Evolutionary conservation across 2,797 vertebrate species (phyloP).

Genomic region (Lutjanus campechanus): DNA sequence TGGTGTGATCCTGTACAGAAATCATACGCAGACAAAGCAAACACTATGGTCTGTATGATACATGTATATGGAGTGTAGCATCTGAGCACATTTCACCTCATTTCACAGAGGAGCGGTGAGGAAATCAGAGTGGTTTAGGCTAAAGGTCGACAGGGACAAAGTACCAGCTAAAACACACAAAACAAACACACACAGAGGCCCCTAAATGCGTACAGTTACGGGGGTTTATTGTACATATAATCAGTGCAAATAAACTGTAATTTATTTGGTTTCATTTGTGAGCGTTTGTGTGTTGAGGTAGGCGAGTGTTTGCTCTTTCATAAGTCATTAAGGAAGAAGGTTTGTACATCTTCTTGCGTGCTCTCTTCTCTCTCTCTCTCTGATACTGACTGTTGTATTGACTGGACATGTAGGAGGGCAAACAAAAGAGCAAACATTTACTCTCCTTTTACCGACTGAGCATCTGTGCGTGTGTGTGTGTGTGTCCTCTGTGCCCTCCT

Average conservation of each 20-base stretch:
- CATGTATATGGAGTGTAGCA: neutral
- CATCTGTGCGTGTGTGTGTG: constrained; percentile 34
- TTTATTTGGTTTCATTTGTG: neutral
- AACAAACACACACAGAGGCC: constrained; percentile 5
- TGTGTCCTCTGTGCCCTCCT: constrained; percentile 45
- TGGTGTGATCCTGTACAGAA: neutral
- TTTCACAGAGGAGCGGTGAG: constrained; percentile 45
- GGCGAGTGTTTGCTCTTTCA: neutral
- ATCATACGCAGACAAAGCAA: neutral
- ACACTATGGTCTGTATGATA: neutral
- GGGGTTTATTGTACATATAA: neutral
- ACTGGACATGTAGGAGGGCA: constrained; percentile 66
- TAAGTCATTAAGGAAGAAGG: neutral
- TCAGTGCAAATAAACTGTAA: neutral
- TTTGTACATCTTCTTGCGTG: constrained; percentile 1
- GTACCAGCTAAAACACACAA: constrained; percentile 70
- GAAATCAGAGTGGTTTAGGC: constrained; percentile 45
- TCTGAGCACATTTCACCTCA: constrained; percentile 28
- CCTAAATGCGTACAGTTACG: neutral
- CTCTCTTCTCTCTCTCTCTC: constrained; percentile 1
- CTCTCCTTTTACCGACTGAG: constrained; percentile 63
- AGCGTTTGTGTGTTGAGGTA: neutral
- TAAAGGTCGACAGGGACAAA: constrained; percentile 76
- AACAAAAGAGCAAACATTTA: constrained; percentile 83
- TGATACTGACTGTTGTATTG: constrained; percentile 61